These are phyloP conservation scores for Tortricodes alternella DNA, from an alignment of 2,888 invertebrate genomes.

Conservation along the genomic window DNA sequence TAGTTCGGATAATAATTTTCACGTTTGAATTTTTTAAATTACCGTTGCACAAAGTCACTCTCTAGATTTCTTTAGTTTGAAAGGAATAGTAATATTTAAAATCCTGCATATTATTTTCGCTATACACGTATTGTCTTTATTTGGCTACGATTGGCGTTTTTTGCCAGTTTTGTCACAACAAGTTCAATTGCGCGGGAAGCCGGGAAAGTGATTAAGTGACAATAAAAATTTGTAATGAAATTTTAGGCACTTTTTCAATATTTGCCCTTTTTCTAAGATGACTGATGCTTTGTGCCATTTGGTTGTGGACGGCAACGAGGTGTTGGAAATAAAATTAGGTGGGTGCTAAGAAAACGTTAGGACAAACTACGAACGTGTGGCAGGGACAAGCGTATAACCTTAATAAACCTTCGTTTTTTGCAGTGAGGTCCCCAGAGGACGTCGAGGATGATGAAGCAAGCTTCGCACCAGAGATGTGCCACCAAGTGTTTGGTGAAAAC, in stretches of 20 bases:
- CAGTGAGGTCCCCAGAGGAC: slow-evolving; percentile 85
- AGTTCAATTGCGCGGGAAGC: slow-evolving; percentile 51
- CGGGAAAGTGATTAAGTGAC: slow-evolving; percentile 41
- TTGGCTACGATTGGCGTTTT: slow-evolving; percentile 12
- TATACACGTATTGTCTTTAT: slow-evolving; percentile 1
- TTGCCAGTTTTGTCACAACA: slow-evolving; percentile 10
- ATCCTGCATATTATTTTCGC: not conserved
- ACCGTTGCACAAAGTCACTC: not conserved
- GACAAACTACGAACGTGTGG: not conserved
- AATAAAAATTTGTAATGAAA: slow-evolving; percentile 30
- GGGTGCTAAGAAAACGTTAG: slow-evolving; percentile 40
- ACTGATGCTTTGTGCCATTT: slow-evolving; percentile 77
- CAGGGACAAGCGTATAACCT: no score
- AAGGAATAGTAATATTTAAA: not conserved
- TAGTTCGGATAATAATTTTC: not conserved
- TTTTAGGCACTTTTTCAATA: slow-evolving; percentile 12
- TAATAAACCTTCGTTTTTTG: slow-evolving; percentile 36
- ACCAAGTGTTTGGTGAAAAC: slow-evolving; percentile 95
- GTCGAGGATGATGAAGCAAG: slow-evolving; percentile 84
- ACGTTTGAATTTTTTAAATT: slow-evolving; percentile 12
- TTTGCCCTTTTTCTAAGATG: slow-evolving; percentile 50
- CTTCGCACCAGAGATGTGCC: slow-evolving; percentile 94
- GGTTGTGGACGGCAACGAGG: slow-evolving; percentile 82
- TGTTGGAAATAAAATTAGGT: slow-evolving; percentile 82
- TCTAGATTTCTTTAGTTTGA: not conserved